Evolutionary conservation across 2,113 vertebrate species (phyloP).

Genomic region (Geococcyx californianus): DNA sequence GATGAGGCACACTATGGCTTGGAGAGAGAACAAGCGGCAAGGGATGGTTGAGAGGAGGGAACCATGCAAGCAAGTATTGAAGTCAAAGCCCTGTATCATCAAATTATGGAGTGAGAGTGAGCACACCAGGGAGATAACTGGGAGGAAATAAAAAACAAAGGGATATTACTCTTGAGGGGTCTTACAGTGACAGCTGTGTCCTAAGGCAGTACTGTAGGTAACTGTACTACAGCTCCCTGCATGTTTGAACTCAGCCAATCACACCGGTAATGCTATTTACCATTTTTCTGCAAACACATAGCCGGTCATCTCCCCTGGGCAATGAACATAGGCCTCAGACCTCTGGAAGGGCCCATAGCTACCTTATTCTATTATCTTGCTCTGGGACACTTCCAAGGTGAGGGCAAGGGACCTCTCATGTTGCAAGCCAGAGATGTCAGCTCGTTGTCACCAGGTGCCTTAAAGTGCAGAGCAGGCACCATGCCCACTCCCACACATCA

Average conservation of each 20-base stretch:
- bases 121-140: background rate
- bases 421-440: background rate
- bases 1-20: background rate
- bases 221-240: background rate
- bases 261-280: background rate
- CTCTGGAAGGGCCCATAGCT: background rate
- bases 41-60: background rate
- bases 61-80: background rate
- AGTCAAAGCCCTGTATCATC: background rate
- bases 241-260: background rate
- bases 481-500: background rate
- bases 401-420: background rate
- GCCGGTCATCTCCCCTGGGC: background rate
- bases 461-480: background rate
- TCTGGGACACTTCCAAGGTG: background rate
- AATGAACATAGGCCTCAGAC: background rate
- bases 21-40: background rate
- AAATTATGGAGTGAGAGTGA: fast-evolving
- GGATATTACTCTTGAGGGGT: background rate
- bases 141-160: background rate
- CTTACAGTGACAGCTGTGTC: background rate
- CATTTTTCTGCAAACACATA: background rate
- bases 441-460: background rate
- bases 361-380: background rate
- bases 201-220: background rate